phyloP scores from a whole-genome alignment of 2,888 invertebrate species.

The Apamea sordens region DNA sequence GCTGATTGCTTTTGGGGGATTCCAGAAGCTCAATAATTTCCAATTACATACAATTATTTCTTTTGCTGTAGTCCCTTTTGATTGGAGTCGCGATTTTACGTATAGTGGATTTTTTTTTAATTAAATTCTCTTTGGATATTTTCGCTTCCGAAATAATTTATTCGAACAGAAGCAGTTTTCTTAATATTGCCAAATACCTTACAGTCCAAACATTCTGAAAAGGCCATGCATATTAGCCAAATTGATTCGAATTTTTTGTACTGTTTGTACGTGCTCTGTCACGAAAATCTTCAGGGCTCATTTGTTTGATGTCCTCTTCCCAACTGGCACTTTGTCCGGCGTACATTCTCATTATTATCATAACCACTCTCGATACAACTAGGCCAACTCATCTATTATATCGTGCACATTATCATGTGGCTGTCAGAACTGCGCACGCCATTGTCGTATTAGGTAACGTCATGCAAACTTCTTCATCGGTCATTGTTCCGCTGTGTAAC shows the following conservation, averaged over 20 bases:
- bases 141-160: constrained; percentile 40
- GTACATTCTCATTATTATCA: constrained; percentile 62
- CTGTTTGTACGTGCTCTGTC: neutral
- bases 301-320: constrained; percentile 31
- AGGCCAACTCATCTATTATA: constrained; percentile 64
- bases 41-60: constrained; percentile 30
- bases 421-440: constrained; percentile 66
- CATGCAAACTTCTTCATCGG: constrained; percentile 52
- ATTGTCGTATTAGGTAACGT: constrained; percentile 65
- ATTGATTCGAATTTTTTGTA: neutral
- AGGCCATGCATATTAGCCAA: neutral
- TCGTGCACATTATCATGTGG: constrained; percentile 61
- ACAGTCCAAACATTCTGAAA: constrained; percentile 13
- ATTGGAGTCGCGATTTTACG: constrained; percentile 15
- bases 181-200: constrained; percentile 49
- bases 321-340: constrained; percentile 39
- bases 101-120: constrained; percentile 8
- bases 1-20: constrained; percentile 43
- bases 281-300: constrained; percentile 30
- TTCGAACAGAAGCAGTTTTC: constrained; percentile 30
- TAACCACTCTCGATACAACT: constrained; percentile 53
- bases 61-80: constrained; percentile 28
- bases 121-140: constrained; percentile 11
- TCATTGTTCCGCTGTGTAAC: constrained; percentile 54
- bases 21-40: constrained; percentile 43